Percentiles rank a stretch among this genome's conserved stretches.
Evolutionary conservation across 1,140 invertebrate genomes (phyloP).

Genomic region (Drosophila seguyi): DNA sequence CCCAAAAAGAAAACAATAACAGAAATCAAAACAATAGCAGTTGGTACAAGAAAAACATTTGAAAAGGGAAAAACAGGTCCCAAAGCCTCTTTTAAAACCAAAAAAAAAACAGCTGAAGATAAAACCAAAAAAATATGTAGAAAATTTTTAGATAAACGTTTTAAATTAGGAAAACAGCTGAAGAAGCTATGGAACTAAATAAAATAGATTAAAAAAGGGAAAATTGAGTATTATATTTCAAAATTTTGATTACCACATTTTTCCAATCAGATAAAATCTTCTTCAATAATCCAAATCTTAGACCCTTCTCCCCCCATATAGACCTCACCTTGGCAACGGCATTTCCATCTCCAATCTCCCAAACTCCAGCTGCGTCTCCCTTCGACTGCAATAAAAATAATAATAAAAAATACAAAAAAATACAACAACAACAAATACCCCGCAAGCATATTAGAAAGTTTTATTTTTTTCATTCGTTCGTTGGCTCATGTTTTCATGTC

Average conservation of each 20-base stretch:
- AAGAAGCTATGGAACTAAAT: too few species aligned
- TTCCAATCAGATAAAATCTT: too few species aligned
- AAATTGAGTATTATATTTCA: too few species aligned
- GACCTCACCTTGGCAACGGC: neutral
- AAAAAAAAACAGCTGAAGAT: neutral
- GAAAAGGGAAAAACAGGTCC: conserved; percentile 1
- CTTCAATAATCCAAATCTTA: too few species aligned
- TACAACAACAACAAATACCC: conserved; percentile 8
- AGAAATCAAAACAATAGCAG: conserved; percentile 25
- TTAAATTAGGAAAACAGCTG: neutral
- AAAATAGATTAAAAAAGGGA: too few species aligned
- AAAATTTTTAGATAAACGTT: neutral
- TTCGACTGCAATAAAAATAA: conserved; percentile 28
- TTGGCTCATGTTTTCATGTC: conserved; percentile 3
- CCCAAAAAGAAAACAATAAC: conserved; percentile 8
- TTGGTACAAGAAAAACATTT: conserved; percentile 1
- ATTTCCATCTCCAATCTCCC: conserved; percentile 3
- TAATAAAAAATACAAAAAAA: conserved; percentile 6
- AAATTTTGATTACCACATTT: too few species aligned
- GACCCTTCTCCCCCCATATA: too few species aligned
- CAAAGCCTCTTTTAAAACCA: neutral
- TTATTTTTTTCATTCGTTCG: conserved; percentile 18
- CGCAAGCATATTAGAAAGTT: conserved; percentile 45
- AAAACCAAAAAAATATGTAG: neutral
- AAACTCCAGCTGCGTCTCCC: conserved; percentile 20